Evolutionary conservation across 2,113 vertebrate species (phyloP).

Genomic region (Dipodomys spectabilis): DNA sequence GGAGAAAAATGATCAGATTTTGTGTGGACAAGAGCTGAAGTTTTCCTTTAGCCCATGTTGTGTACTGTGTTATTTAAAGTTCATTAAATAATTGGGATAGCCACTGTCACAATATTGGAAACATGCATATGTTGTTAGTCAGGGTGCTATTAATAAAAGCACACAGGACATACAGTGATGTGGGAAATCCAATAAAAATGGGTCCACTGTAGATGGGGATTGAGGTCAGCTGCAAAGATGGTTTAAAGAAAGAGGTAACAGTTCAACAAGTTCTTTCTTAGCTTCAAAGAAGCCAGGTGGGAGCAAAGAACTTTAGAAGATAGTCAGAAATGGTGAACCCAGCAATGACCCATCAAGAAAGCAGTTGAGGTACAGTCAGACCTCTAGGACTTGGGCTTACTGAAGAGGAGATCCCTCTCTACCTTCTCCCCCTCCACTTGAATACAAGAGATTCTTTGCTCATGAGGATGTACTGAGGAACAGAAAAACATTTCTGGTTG

Average conservation of each 20-base stretch:
- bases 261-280: slow-evolving; percentile 51
- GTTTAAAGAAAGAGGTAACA: slow-evolving; percentile 55
- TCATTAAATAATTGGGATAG: not conserved
- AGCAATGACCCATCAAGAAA: slow-evolving; percentile 56
- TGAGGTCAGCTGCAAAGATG: slow-evolving; percentile 30
- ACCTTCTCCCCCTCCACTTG: too few species aligned
- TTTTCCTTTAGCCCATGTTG: not conserved
- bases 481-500: not conserved
- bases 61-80: not conserved
- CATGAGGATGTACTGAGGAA: slow-evolving; percentile 60
- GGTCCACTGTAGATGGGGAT: not conserved
- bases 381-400: slow-evolving; percentile 67
- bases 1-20: not conserved
- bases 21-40: not conserved
- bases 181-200: not conserved
- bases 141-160: not conserved
- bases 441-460: not conserved
- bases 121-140: not conserved
- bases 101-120: not conserved
- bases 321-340: slow-evolving; percentile 67
- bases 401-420: not conserved
- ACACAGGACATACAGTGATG: not conserved
- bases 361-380: slow-evolving; percentile 69
- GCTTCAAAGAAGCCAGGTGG: slow-evolving; percentile 26
- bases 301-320: not conserved